Conservation (phyloP, 1,140 invertebrate species). For the Cepaea nemoralis region DNA sequence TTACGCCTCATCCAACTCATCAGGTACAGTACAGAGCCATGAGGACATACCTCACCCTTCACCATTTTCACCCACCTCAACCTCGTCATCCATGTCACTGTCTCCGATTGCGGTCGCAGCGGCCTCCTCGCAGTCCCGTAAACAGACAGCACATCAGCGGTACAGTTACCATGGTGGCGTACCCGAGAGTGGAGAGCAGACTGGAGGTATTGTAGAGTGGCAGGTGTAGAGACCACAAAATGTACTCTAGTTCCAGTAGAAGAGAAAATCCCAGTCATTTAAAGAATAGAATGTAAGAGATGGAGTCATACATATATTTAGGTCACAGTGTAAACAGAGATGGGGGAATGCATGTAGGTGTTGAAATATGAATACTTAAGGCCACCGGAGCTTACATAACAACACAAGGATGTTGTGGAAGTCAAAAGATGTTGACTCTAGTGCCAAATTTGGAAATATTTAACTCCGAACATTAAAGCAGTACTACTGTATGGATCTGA, state of each 20-base stretch:
- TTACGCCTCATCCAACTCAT: conserved; percentile 65
- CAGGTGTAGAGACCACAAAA: not conserved
- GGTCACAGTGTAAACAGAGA: no score
- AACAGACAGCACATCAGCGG: not conserved
- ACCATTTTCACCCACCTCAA: not conserved
- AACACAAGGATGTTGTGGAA: no score
- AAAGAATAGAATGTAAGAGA: no score
- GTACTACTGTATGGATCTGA: no score
- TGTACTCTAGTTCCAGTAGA: not conserved
- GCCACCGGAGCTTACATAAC: no score
- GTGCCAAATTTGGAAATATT: no score
- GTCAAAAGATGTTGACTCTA: no score
- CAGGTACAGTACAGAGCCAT: conserved; percentile 53
- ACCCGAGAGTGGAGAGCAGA: conserved; percentile 18
- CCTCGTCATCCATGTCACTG: conserved; percentile 6
- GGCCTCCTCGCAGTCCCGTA: conserved; percentile 6
- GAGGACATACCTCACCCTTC: no score
- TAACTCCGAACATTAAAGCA: no score
- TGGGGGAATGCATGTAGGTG: no score
- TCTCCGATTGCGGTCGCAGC: conserved; percentile 29
- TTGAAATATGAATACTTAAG: no score
- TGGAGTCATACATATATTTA: no score
- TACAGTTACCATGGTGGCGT: conserved; percentile 40
- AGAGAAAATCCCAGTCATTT: not conserved
- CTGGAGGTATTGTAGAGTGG: conserved; percentile 15